phyloP scores from a whole-genome alignment of 2,888 invertebrate genomes.

The Atrina japonica region DNA sequence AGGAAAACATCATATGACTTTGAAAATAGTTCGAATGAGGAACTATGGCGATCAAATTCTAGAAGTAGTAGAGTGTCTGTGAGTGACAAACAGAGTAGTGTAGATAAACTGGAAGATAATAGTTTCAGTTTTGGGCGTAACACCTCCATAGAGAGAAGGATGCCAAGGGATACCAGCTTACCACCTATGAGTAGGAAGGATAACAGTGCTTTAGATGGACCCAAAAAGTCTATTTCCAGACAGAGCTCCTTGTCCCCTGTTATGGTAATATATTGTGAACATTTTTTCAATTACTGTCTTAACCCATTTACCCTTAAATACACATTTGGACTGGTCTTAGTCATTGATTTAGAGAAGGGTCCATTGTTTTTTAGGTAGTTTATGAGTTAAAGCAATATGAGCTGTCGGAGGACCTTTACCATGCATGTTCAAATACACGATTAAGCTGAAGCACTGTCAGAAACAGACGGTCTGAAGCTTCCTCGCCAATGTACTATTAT shows the following conservation, averaged over 20 bases:
- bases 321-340: too few relatives aligned
- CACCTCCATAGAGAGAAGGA: conserved; percentile 7
- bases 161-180: conserved; percentile 14
- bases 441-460: too few relatives aligned
- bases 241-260: conserved; percentile 53
- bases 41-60: conserved; percentile 18
- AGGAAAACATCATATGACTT: conserved; percentile 12
- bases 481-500: conserved; percentile 4
- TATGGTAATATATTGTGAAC: background rate
- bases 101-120: conserved; percentile 3
- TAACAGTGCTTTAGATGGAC: conserved; percentile 1
- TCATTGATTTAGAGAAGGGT: too few relatives aligned
- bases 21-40: conserved; percentile 22
- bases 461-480: too few relatives aligned
- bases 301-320: too few relatives aligned
- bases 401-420: too few relatives aligned
- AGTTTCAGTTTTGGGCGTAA: background rate
- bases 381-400: too few relatives aligned
- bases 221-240: conserved; percentile 52
- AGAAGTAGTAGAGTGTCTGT: conserved; percentile 14
- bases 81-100: conserved; percentile 12
- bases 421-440: too few relatives aligned
- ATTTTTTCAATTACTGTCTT: too few relatives aligned
- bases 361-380: too few relatives aligned
- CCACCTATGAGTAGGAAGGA: conserved; percentile 18